Evolutionary conservation across 2,113 vertebrate genomes (phyloP), one percentile per base, ranked within the genome.

Genomic region (Ellobius talpinus): DNA sequence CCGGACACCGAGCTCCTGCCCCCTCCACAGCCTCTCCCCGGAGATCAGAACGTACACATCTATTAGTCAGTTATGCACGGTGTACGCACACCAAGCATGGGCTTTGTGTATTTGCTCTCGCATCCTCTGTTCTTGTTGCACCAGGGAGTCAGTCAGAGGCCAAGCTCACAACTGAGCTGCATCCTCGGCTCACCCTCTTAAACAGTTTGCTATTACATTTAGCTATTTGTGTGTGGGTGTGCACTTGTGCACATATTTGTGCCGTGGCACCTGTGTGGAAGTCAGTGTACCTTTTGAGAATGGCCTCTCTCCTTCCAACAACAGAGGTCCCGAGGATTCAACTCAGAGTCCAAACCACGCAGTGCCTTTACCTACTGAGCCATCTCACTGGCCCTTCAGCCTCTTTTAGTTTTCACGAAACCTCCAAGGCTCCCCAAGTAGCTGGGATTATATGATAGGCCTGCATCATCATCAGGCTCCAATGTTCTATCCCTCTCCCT

Each of bases 1-100:
- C 13, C 58, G 1, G 65, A 23, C 3, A n/a, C 26, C 0, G 7
- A 0, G 0, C 61, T 10, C 47, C 42, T 0, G 39, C 26, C 5
- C 26, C 31, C 50, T 24, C 16, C 4, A 39, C 1, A 5, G 31
- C 29, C 45, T 24, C 19, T 63, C 42, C 45, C 21, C 45, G 11
- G 58, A 58, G 24, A 42, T 45, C 29, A 19, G 23, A 31, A 24
- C 2, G 33, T 47, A 33, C 45, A 52, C 3, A 5, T 5, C 36
- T 76, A 8, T 13, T 47, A 14, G 55, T 76, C 11, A 63, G 11
- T 14, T 10, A 6, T 33, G 29, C 58, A 0, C 6, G 19, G n/a
- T 5, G 31, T 13, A 3, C 31, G 24, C 24, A 2, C 31, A 16
- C 3, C 5, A 24, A 26, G 12, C 17, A 12, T 65, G 29, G 58